Conservation (phyloP, 2,888 invertebrate genomes). For the Oscheius sp. region DNA sequence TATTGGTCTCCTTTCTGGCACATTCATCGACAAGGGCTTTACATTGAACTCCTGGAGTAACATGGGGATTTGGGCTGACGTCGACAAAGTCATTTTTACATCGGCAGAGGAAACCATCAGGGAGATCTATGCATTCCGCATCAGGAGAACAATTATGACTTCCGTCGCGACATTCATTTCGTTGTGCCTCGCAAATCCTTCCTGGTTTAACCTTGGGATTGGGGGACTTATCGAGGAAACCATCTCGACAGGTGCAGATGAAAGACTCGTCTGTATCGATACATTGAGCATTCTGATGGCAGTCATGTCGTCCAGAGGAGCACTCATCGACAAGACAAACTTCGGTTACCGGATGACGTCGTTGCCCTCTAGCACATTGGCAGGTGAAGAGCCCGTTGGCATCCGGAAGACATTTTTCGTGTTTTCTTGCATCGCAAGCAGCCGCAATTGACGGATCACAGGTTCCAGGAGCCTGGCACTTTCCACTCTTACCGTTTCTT, state of each 20-base stretch:
- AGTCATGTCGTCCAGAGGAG: slow-evolving; percentile 61
- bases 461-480: slow-evolving; percentile 57
- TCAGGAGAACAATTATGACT: slow-evolving; percentile 87
- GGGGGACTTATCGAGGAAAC: slow-evolving; percentile 62
- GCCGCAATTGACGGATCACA: slow-evolving; percentile 61
- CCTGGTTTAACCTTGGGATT: slow-evolving; percentile 61
- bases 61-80: slow-evolving; percentile 68
- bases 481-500: slow-evolving; percentile 52
- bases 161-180: slow-evolving; percentile 84
- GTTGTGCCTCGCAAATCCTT: slow-evolving; percentile 76
- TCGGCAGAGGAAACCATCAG: slow-evolving; percentile 85
- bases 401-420: slow-evolving; percentile 45
- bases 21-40: slow-evolving; percentile 67
- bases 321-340: slow-evolving; percentile 65
- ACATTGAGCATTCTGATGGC: slow-evolving; percentile 59
- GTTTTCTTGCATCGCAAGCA: slow-evolving; percentile 61
- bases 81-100: slow-evolving; percentile 64
- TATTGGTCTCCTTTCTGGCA: slow-evolving; percentile 57
- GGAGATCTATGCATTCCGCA: slow-evolving; percentile 86
- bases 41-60: slow-evolving; percentile 62
- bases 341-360: slow-evolving; percentile 61
- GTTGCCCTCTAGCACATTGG: slow-evolving; percentile 58
- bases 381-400: slow-evolving; percentile 54
- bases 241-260: slow-evolving; percentile 63
- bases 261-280: slow-evolving; percentile 67